Conservation (phyloP, 2,113 vertebrate species). For the Rattus rattus region DNA sequence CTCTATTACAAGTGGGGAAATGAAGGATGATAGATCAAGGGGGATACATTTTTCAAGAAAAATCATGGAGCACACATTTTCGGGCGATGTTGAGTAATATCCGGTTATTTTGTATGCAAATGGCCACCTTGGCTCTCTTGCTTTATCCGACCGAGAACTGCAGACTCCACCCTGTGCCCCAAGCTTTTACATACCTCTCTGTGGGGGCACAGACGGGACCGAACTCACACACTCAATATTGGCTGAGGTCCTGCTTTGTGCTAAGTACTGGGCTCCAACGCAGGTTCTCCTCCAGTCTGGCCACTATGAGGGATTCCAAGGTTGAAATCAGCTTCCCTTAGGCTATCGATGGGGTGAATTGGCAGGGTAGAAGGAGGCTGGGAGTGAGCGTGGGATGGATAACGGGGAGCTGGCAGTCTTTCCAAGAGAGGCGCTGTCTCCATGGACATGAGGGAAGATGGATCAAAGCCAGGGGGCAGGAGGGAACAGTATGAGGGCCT, state of each 20-base stretch:
- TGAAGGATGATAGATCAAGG: conserved; percentile 68
- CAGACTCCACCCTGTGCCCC: background rate
- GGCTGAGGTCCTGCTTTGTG: background rate
- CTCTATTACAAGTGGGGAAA: conserved; percentile 59
- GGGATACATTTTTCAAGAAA: conserved; percentile 69
- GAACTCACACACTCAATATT: background rate
- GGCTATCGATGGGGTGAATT: background rate
- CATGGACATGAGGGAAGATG: background rate
- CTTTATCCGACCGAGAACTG: background rate
- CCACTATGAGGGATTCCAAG: background rate
- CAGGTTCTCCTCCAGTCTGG: background rate
- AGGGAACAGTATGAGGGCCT: background rate
- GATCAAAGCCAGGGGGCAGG: background rate
- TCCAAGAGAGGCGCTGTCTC: background rate
- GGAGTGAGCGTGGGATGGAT: background rate
- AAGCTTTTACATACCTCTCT: background rate
- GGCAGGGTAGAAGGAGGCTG: background rate
- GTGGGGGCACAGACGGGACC: accelerated
- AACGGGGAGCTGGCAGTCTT: background rate
- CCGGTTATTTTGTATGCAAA: conserved; percentile 50
- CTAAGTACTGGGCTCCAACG: background rate
- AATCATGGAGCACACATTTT: conserved; percentile 53
- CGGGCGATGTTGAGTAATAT: conserved; percentile 44
- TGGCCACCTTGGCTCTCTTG: background rate
- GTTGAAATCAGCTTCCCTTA: background rate